Base-by-base conservation (phyloP, 2,888 invertebrate species). In the Rotaria magnacalcarata region DNA sequence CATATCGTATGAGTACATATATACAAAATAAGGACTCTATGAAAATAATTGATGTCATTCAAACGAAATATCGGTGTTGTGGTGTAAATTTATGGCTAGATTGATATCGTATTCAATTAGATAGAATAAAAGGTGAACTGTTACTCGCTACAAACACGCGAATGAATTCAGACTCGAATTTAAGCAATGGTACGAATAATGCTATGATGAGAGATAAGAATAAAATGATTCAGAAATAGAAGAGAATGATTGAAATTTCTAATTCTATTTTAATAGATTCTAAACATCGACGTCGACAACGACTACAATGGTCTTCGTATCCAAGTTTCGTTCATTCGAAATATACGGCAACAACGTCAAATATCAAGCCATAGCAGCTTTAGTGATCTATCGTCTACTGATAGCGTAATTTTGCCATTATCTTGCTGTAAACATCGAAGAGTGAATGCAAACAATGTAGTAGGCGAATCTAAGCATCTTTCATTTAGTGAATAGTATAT, bases 351-450 rank as follows among this genome's bases (percentile, higher is more conserved):
- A n/a, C n/a, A 11, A 8, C 58, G 10, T 2, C 21, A n/a, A 6
- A 1, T 58, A 7, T 8, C 10, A n/a, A 6, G 8, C 6, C 8
- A 1, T n/a, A 10, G 7, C n/a, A n/a, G 6, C n/a, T 1, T n/a
- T 0, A 21, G n/a, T 58, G 21, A n/a, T 58, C 21, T 58, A n/a
- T n/a, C 58, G 0, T n/a, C 58, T 2, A n/a, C 2, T 4, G n/a
- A 58, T 21, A n/a, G 8, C 0, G 0, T 58, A 21, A 8, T n/a
- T n/a, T n/a, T 58, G 10, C 58, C 58, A n/a, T 58, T n/a, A 7
- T 58, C 58, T n/a, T 58, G 58, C 21, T 58, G 58, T n/a, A n/a
- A 6, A n/a, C 6, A n/a, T n/a, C 8, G n/a, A 3, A n/a, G n/a
- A 24, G n/a, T 7, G n/a, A 6, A 8, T 58, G 8, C n/a, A 7